Percentiles rank a stretch among this genome's conserved stretches.
These are phyloP conservation scores for Drosophila koepferae DNA, from an alignment of 2,888 invertebrate species.

Conservation along the genomic window DNA sequence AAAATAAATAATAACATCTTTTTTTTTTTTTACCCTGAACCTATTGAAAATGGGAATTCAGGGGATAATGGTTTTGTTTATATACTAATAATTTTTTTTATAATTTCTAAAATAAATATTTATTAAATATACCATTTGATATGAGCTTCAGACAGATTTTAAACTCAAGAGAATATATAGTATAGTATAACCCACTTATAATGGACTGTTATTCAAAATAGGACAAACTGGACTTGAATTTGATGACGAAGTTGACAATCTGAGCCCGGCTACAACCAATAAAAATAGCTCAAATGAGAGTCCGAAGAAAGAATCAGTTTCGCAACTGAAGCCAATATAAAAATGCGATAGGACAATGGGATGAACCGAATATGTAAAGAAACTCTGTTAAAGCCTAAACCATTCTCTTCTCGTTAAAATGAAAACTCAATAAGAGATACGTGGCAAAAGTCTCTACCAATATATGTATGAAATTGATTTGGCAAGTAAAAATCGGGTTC, in stretches of 20 bases:
- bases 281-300: not conserved
- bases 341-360: rapidly evolving
- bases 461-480: not conserved
- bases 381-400: no score
- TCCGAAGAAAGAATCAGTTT: not conserved
- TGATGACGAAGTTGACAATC: not conserved
- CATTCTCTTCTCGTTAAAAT: not conserved
- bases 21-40: no score
- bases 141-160: no score
- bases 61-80: no score
- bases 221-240: not conserved
- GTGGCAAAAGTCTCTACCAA: not conserved
- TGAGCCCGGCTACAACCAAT: not conserved
- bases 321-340: not conserved
- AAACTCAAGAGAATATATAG: no score
- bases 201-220: not conserved
- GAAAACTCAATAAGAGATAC: no score
- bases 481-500: not conserved
- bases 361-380: not conserved
- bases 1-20: no score
- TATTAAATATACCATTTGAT: no score
- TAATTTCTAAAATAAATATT: no score
- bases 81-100: no score
- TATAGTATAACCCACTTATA: no score
- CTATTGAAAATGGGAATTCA: no score